Base-by-base conservation (phyloP, 2,888 invertebrate species). In the Hirtodrosophila cameraria region DNA sequence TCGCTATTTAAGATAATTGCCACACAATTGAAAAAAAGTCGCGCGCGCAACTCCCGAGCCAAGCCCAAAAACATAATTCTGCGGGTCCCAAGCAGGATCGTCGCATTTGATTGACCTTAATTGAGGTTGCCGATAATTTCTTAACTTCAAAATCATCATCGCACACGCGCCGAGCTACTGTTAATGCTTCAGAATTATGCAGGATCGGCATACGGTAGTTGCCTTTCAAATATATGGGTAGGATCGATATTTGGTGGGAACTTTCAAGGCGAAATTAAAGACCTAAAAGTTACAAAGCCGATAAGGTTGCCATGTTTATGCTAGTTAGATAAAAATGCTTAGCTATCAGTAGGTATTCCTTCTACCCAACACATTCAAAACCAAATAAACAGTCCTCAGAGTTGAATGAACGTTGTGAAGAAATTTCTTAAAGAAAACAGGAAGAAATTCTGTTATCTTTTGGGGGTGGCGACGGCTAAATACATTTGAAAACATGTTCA, bases 51-150 rank as follows among this genome's bases (percentile, higher is more conserved):
- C 53, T 31, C 68, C 63, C 50, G 54, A 69, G 49, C 45, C 53
- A 28, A 28, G 9, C n/a, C 5, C n/a, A 33, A 2, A n/a, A 13
- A 11, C 15, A 12, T 15, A 61, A 75, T 75, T 70, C 83, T 82
- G 82, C 82, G 77, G 82, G 82, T 59, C 16, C 12, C 15, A 42
- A 30, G 15, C 54, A 73, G 82, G 82, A 82, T 79, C 63, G 66
- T 33, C 33, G 20, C 49, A 27, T 36, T 76, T 78, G 69, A 82
- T 80, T 78, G 86, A 63, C 58, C 66, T 86, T 79, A 83, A 83
- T 83, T 86, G 78, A 65, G 67, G 71, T 74, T 54, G 66, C 61
- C 38, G 30, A 50, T 20, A 42, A 63, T 57, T 46, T 62, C 57
- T 16, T 53, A 16, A 36, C 12, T n/a, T n/a, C 25, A 12, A 42